phyloP scores from a whole-genome alignment of 1,140 invertebrate genomes.

The Neoseiulus cucumeris region DNA sequence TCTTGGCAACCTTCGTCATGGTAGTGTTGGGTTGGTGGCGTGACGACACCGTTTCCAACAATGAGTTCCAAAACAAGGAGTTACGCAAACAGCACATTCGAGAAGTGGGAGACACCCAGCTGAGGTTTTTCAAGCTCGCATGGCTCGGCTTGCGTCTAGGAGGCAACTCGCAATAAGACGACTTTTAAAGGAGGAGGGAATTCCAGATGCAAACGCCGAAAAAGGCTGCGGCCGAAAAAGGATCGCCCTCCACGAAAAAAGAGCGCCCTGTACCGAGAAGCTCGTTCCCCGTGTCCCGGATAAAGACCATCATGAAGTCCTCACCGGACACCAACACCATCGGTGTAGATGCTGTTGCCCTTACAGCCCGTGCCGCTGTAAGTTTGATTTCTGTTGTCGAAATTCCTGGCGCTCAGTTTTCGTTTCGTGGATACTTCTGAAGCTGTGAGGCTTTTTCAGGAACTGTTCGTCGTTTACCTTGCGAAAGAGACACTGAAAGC shows the following conservation, averaged over 20 bases:
- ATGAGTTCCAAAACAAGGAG: too few relatives aligned
- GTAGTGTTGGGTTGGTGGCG: too few relatives aligned
- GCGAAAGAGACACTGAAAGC: constrained; percentile 16
- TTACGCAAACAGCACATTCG: too few relatives aligned
- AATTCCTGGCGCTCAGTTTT: background rate
- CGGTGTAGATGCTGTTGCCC: constrained; percentile 17
- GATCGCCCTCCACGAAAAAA: constrained; percentile 5
- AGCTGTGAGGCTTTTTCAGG: constrained; percentile 5
- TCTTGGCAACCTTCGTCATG: too few relatives aligned
- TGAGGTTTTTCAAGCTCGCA: too few relatives aligned
- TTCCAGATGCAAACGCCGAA: background rate
- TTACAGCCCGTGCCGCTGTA: constrained; percentile 19
- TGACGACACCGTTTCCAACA: too few relatives aligned
- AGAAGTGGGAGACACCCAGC: too few relatives aligned
- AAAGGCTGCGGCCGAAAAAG: background rate
- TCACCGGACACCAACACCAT: constrained; percentile 18
- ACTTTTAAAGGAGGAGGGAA: too few relatives aligned
- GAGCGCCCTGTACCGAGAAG: constrained; percentile 11
- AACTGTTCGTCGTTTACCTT: constrained; percentile 17
- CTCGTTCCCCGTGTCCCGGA: constrained; percentile 16
- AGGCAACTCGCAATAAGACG: too few relatives aligned
- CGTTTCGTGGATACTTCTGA: too few relatives aligned
- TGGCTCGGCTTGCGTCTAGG: too few relatives aligned
- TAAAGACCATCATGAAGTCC: constrained; percentile 19
- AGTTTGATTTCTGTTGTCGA: constrained; percentile 2